Percentiles rank a stretch among this genome's conserved stretches.
Conservation (phyloP, 2,888 invertebrate species). For the Pteria penguin region DNA sequence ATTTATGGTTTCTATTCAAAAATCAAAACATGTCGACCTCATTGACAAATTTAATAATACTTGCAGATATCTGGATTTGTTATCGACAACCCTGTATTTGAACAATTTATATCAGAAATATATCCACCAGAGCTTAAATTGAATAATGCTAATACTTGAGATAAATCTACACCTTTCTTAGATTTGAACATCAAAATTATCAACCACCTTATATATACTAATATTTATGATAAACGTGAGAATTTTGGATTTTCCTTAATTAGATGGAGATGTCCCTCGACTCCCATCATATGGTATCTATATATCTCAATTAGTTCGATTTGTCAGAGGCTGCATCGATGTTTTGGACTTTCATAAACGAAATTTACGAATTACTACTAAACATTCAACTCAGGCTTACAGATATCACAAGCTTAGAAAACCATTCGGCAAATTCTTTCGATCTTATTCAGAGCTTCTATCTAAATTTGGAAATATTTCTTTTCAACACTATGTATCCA, state of each 20-base stretch:
- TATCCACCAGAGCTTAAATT: background rate
- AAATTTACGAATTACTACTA: background rate
- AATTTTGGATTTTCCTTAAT: background rate
- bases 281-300: background rate
- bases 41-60: background rate
- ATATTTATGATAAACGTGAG: background rate
- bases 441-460: background rate
- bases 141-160: background rate
- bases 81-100: background rate
- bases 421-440: background rate
- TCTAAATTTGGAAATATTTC: background rate
- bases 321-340: background rate
- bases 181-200: background rate
- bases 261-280: background rate
- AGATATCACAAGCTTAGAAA: background rate
- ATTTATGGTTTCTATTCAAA: background rate
- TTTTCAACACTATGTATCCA: too few relatives aligned
- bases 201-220: background rate
- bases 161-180: background rate
- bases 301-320: background rate
- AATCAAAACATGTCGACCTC: background rate
- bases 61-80: background rate
- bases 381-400: background rate
- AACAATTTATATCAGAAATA: background rate
- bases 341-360: background rate